Conservation (phyloP, 2,113 vertebrate genomes). For the Centropus unirufus region DNA sequence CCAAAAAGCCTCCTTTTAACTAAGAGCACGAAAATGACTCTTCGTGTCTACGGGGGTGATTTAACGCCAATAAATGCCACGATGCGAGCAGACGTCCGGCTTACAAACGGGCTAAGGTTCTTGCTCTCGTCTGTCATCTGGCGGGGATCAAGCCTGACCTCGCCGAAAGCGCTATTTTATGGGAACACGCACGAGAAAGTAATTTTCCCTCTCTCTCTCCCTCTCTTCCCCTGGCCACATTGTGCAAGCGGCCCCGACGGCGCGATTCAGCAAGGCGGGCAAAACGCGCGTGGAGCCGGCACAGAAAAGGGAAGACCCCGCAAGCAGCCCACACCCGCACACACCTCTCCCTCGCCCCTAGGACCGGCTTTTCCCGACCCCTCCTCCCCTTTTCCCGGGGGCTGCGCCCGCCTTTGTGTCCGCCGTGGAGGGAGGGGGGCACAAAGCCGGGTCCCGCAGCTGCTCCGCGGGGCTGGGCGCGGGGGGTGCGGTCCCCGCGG, state of each 20-base stretch:
- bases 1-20: neutral
- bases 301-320: neutral
- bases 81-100: neutral
- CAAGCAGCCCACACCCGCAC: neutral
- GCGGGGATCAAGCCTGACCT: constrained; percentile 19
- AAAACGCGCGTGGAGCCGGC: neutral
- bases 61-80: neutral
- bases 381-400: constrained; percentile 50
- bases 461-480: neutral
- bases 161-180: neutral
- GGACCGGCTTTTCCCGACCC: constrained; percentile 70
- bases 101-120: neutral
- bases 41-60: neutral
- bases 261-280: neutral
- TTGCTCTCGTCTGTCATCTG: constrained; percentile 53
- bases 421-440: constrained; percentile 57
- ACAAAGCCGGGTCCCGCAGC: neutral
- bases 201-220: neutral
- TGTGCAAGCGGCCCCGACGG: neutral
- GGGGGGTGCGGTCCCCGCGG: no score
- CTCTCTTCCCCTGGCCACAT: neutral
- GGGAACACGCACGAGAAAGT: neutral
- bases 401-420: constrained; percentile 84
- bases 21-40: neutral
- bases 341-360: constrained; percentile 14